Conservation (phyloP, 2,888 invertebrate species). For the Thalpophila matura region DNA sequence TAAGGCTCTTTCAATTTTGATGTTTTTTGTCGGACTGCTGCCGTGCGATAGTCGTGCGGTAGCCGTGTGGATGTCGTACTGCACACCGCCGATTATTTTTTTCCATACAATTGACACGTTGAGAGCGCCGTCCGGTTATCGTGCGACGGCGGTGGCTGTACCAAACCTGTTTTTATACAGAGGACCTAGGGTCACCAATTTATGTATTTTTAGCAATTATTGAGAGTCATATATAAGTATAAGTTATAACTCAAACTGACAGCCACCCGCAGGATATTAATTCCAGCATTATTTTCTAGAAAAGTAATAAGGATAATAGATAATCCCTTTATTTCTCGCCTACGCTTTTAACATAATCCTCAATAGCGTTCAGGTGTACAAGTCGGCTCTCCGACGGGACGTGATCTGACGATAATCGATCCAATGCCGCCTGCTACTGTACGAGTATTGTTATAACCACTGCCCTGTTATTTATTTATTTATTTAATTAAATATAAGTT, state of each 20-base stretch:
- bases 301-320: conserved; percentile 14
- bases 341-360: conserved; percentile 31
- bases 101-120: too few species aligned
- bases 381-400: conserved; percentile 53
- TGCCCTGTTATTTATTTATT: background rate
- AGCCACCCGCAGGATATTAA: background rate
- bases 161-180: background rate
- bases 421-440: conserved; percentile 54
- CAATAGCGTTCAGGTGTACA: conserved; percentile 55
- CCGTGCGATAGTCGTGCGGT: too few species aligned
- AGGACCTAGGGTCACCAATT: background rate
- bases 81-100: too few species aligned
- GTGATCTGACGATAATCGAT: conserved; percentile 69
- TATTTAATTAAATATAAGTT: too few species aligned
- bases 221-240: background rate
- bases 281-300: background rate
- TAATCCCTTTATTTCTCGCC: conserved; percentile 26
- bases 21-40: too few species aligned
- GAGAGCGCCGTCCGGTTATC: too few species aligned
- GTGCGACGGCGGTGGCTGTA: too few species aligned
- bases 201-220: background rate
- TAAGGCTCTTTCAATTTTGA: too few species aligned
- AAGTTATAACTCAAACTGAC: background rate
- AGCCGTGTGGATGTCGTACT: too few species aligned
- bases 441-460: conserved; percentile 16